phyloP scores from a whole-genome alignment of 2,797 vertebrate species.

The Acanthiza pusilla region DNA sequence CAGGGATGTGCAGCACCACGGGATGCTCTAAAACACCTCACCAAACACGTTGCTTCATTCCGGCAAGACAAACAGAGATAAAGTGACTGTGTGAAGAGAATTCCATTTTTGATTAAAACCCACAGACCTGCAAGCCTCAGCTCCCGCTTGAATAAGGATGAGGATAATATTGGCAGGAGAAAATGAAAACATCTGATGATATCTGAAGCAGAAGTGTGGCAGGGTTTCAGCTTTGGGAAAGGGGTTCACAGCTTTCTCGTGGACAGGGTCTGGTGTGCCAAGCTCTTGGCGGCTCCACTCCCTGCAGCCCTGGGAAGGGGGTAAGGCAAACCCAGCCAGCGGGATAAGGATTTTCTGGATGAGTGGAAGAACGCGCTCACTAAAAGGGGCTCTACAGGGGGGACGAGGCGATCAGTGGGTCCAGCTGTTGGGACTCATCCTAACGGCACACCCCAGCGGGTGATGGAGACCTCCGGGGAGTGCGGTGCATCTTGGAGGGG shows the following conservation, averaged over 20 bases:
- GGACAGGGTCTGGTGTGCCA: neutral
- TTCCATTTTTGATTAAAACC: neutral
- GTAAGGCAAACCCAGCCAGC: neutral
- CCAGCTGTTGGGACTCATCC: neutral
- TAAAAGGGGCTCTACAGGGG: neutral
- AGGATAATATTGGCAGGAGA: neutral
- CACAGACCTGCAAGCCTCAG: neutral
- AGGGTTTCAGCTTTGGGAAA: neutral
- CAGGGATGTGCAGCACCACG: fast-evolving
- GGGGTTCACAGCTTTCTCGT: neutral
- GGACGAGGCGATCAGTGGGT: neutral
- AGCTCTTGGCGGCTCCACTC: fast-evolving
- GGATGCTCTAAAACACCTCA: neutral
- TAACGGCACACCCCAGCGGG: neutral
- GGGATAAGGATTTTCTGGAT: neutral
- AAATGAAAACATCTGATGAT: neutral
- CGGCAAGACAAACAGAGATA: neutral
- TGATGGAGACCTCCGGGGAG: neutral
- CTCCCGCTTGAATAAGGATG: neutral
- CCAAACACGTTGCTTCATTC: neutral
- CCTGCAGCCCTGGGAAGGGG: neutral
- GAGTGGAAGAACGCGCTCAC: neutral
- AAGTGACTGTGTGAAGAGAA: neutral
- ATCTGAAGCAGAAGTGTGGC: neutral
- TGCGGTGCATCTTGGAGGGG: neutral